Percentiles rank a stretch among this genome's conserved stretches.
These are phyloP conservation scores for Thinocorus orbignyianus DNA, from an alignment of 2,113 vertebrate species.

Conservation along the genomic window DNA sequence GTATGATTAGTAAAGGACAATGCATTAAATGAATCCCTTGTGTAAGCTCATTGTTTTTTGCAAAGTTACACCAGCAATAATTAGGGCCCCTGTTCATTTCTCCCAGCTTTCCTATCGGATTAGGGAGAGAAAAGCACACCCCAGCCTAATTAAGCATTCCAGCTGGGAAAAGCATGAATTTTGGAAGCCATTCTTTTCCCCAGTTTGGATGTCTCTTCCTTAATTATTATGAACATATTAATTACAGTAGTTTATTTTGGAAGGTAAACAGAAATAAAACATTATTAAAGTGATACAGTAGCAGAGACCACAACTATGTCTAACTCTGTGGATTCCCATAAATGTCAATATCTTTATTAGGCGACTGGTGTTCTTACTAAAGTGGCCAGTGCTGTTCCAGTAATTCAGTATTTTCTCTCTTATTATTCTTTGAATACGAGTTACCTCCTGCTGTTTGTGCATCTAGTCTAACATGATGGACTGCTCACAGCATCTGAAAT, in stretches of 20 bases:
- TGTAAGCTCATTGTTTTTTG: background rate
- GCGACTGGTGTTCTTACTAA: background rate
- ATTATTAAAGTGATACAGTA: conserved; percentile 42
- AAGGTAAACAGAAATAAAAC: conserved; percentile 59
- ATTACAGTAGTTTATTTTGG: conserved; percentile 49
- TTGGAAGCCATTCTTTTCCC: background rate
- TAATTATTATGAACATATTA: conserved; percentile 41
- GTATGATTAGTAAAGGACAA: background rate
- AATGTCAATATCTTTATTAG: conserved; percentile 46
- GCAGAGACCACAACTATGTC: conserved; percentile 14
- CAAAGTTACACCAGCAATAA: background rate
- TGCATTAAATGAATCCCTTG: background rate
- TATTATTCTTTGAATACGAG: background rate
- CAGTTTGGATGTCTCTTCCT: background rate
- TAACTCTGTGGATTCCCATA: conserved; percentile 38
- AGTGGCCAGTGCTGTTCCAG: background rate
- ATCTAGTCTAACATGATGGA: background rate
- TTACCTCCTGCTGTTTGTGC: background rate
- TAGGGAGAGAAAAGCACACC: background rate
- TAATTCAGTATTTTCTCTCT: background rate
- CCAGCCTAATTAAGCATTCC: background rate
- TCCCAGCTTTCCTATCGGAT: background rate
- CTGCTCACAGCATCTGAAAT: background rate
- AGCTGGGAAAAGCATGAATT: background rate
- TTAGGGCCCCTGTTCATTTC: background rate